Base-by-base conservation (phyloP, 2,888 invertebrate genomes). In the Dolichopus griseipennis region DNA sequence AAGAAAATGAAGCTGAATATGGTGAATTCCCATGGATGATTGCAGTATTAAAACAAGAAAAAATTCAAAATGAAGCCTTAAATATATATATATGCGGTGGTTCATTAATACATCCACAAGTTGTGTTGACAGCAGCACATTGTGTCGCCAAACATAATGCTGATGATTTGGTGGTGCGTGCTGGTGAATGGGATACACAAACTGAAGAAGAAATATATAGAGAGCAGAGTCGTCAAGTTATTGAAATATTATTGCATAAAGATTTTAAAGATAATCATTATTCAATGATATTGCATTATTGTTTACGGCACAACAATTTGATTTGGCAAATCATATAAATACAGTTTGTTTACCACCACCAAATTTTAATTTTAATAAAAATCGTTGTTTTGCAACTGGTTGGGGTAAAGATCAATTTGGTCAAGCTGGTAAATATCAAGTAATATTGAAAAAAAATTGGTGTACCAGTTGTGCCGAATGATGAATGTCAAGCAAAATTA, bases 21-120 rank as follows among this genome's bases (percentile, higher is more conserved):
- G 92, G 89, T 0, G 93, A 93, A 82, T 92, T 90, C 75, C 92
- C 93, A 0, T 93, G 92, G 93, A 92, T 92, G 80, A 85, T 90
- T 0, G 92, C 91, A 0, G 77, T 93, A 21, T 75, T 91, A 72
- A 84, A 84, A 61, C 75, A 78, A 10, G 81, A 79, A 0, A 82
- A 81, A 41, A 93, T 91, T 78, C 18, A 18, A 6, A 6, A 18
- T 52, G 18, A 52, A 52, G 6, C 52, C 2, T 52, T 52, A 18
- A n/a, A 52, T 18, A 12, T 18, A 18, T 91, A 90, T 76, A 83
- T 86, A 18, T 94, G 94, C 65, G 93, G 91, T 0, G 94, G 91
- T 0, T 89, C 92, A 0, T 83, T 95, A 21, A 91, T 95, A 68
- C 89, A 92, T 74, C 88, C 89, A 0, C 84, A 85, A 70, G 92